Evolutionary conservation across 2,888 invertebrate genomes (phyloP), one percentile per base, ranked within the genome.

Genomic region (Cerceris rybyensis): DNA sequence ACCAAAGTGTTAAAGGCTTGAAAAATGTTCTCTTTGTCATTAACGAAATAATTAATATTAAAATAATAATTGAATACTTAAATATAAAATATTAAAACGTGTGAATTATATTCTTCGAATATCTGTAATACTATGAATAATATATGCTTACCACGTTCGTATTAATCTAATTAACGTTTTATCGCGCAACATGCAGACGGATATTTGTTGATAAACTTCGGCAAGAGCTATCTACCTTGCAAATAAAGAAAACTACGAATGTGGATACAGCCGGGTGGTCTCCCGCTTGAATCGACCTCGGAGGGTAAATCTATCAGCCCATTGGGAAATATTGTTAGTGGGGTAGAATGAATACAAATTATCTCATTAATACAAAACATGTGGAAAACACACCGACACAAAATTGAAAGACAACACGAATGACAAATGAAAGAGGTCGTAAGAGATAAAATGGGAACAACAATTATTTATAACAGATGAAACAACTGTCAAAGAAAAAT

Each of bases 391-490:
- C 28, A 55, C 7, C 46, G 14, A n/a, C n/a, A 8, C 14, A 7
- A 52, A 14, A 14, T n/a, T 52, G n/a, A 52, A 52, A 52, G 13
- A n/a, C 52, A n/a, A n/a, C 52, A 49, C 1, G 28, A 28, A 28
- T 28, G 28, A 28, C 28, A 28, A 50, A 63, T 14, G 49, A 58
- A 66, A 70, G 66, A 66, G 66, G 75, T 78, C 66, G 66, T 78
- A 66, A 66, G 70, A 61, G 13, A 17, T 28, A 2, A 28, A 28
- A 28, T 4, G 28, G 28, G 4, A 28, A 28, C 28, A 1, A 28
- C 28, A 4, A 4, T 4, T 4, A 28, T 28, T 28, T 28, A 2
- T 28, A 28, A 1, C 28, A 28, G 28, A 28, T 2, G 46, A 46
- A 46, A 5, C 46, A 11, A 46, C 46, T 28, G 28, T 28, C 2